phyloP scores from a whole-genome alignment of 2,888 invertebrate species.

The Sycophila texana region DNA sequence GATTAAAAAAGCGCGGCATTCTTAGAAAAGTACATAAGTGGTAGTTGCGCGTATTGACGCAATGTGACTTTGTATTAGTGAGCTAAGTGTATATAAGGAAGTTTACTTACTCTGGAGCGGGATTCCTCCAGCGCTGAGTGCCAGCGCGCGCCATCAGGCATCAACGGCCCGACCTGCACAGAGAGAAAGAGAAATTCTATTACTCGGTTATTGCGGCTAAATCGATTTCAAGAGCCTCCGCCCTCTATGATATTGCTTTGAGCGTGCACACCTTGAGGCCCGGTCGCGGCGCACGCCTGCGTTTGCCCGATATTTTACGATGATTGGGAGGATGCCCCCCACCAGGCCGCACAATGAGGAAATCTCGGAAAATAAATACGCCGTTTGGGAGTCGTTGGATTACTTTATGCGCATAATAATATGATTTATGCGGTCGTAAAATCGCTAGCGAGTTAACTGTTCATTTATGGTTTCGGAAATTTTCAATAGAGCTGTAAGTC shows the following conservation, averaged over 20 bases:
- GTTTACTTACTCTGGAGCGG: constrained; percentile 84
- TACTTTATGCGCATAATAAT: no score
- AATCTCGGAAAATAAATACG: no score
- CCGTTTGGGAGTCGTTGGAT: no score
- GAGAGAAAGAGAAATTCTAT: constrained; percentile 24
- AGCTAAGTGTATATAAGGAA: neutral
- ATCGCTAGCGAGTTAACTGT: no score
- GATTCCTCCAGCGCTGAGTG: constrained; percentile 86
- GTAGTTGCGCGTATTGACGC: neutral
- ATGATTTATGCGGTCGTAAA: no score
- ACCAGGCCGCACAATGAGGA: no score
- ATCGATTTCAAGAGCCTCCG: neutral
- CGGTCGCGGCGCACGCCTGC: no score
- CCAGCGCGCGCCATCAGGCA: constrained; percentile 85
- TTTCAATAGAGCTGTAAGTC: no score
- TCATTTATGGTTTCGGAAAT: no score
- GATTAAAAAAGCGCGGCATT: constrained; percentile 27
- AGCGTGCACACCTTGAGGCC: neutral
- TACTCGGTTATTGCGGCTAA: constrained; percentile 23
- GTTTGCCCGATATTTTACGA: no score
- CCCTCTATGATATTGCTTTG: neutral
- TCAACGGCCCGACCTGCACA: constrained; percentile 79
- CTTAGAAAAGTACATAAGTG: neutral
- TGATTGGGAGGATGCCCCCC: no score
- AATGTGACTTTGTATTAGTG: neutral